Percentiles rank a stretch among this genome's conserved stretches.
Conservation (phyloP, 2,888 invertebrate genomes). For the Caenorhabditis sulstoni region DNA sequence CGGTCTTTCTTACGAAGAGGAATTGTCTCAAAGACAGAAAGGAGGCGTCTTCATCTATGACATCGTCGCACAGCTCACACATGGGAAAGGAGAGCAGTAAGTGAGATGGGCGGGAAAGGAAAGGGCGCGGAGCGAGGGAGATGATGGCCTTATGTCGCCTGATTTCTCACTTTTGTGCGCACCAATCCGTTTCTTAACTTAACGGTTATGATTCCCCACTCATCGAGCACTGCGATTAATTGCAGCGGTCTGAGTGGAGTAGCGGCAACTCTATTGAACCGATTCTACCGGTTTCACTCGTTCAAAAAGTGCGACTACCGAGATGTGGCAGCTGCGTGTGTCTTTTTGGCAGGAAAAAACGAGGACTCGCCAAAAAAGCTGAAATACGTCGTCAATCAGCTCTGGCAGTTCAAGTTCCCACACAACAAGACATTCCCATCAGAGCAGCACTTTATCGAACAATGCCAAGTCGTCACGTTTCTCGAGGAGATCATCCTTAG, state of each 20-base stretch:
- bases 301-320: conserved; percentile 90
- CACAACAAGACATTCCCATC: conserved; percentile 50
- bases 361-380: conserved; percentile 98
- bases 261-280: conserved; percentile 98
- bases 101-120: conserved; percentile 9
- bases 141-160: neutral
- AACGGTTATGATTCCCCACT: conserved; percentile 9
- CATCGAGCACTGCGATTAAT: conserved; percentile 56
- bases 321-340: conserved; percentile 92
- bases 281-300: conserved; percentile 98
- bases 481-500: conserved; percentile 41
- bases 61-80: conserved; percentile 89
- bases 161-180: neutral
- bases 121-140: neutral
- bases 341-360: conserved; percentile 97
- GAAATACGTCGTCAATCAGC: conserved; percentile 95
- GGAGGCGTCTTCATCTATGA: conserved; percentile 98
- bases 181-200: neutral
- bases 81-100: conserved; percentile 53
- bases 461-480: conserved; percentile 33
- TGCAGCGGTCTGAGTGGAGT: conserved; percentile 86
- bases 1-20: conserved; percentile 87
- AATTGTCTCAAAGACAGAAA: conserved; percentile 94
- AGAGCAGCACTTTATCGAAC: conserved; percentile 26
- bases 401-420: conserved; percentile 90